Evolutionary conservation across 2,888 invertebrate species (phyloP).

Genomic region (Cheiracanthium punctorium): DNA sequence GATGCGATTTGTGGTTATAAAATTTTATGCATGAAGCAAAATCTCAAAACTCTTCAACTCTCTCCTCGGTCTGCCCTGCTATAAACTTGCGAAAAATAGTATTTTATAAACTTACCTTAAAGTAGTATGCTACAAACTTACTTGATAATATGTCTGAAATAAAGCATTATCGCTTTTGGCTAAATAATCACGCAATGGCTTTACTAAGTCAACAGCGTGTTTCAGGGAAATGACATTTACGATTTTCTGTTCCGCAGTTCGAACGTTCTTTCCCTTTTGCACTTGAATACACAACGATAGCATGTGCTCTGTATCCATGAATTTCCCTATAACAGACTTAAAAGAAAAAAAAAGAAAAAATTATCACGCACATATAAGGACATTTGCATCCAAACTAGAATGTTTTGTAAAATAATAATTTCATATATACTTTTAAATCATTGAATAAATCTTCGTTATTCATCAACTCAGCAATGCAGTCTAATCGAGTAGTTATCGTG

Average conservation of each 20-base stretch:
- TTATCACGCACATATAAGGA: not conserved
- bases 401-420: not conserved
- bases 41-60: too few species aligned
- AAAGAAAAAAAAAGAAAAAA: slow-evolving; percentile 43
- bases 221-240: slow-evolving; percentile 87
- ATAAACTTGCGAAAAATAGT: too few species aligned
- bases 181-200: slow-evolving; percentile 81
- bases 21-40: too few species aligned
- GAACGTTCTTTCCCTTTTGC: slow-evolving; percentile 78
- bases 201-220: slow-evolving; percentile 84
- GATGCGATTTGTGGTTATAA: too few species aligned
- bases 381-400: not conserved
- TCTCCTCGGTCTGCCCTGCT: too few species aligned
- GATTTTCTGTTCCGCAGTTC: slow-evolving; percentile 84
- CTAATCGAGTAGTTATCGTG: slow-evolving; percentile 83
- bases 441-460: slow-evolving; percentile 82
- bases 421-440: slow-evolving; percentile 80
- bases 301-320: slow-evolving; percentile 87
- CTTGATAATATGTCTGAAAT: slow-evolving; percentile 80
- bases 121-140: slow-evolving; percentile 76
- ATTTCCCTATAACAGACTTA: slow-evolving; percentile 78
- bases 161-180: slow-evolving; percentile 79
- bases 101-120: too few species aligned
- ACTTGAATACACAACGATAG: slow-evolving; percentile 80
- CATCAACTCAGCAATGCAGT: slow-evolving; percentile 86